Percentiles rank a stretch among this genome's conserved stretches.
Conservation (phyloP, 2,888 invertebrate species). For the Seira musarum region DNA sequence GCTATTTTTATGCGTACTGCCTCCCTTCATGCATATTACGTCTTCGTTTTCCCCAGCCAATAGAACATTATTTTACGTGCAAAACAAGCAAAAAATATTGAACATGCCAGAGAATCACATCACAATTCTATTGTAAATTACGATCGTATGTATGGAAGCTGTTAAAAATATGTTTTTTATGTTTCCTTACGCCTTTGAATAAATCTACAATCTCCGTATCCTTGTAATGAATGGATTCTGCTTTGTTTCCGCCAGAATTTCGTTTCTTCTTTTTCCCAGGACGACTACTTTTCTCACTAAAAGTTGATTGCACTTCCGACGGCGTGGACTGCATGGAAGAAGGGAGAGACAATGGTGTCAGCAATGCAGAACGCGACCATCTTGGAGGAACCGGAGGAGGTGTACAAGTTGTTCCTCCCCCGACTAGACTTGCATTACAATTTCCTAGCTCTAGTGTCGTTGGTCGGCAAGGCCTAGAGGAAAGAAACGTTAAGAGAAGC, state of each 20-base stretch:
- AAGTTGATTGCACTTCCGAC: constrained; percentile 68
- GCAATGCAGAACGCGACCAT: constrained; percentile 68
- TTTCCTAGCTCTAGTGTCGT: constrained; percentile 68
- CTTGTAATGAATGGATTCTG: constrained; percentile 69
- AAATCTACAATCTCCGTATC: constrained; percentile 69
- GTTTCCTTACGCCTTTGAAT: constrained; percentile 68
- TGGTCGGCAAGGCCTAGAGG: constrained; percentile 64
- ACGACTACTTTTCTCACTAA: constrained; percentile 67
- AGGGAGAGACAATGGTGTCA: constrained; percentile 66
- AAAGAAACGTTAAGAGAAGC: constrained; percentile 21
- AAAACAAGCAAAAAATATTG: background rate
- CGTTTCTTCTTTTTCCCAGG: constrained; percentile 67
- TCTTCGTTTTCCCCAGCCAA: background rate
- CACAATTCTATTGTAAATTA: constrained; percentile 15
- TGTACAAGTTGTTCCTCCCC: constrained; percentile 54
- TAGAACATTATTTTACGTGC: background rate
- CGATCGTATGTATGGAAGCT: background rate
- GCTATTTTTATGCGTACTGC: background rate
- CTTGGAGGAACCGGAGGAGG: constrained; percentile 68
- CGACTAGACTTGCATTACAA: constrained; percentile 47
- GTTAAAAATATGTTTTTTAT: background rate
- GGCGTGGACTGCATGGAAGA: constrained; percentile 69
- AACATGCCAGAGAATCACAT: background rate
- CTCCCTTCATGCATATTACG: background rate
- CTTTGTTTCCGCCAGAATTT: constrained; percentile 64